Conservation (phyloP, 1,140 invertebrate species). For the Musca vetustissima region DNA sequence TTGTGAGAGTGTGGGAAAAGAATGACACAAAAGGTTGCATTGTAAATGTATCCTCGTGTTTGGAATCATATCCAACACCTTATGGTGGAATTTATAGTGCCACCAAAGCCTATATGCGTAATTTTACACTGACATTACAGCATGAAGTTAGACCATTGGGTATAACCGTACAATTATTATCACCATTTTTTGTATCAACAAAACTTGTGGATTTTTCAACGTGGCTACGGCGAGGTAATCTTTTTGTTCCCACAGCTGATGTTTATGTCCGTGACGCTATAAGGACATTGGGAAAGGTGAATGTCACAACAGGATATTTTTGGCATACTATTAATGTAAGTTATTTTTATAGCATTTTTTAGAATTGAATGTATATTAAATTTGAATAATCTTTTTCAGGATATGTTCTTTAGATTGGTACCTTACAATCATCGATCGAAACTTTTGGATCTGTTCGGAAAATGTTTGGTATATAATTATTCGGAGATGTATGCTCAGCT, state of each 20-base stretch:
- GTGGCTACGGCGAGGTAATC: conserved; percentile 68
- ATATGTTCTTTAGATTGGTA: too few relatives aligned
- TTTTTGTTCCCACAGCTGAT: conserved; percentile 76
- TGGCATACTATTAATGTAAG: conserved; percentile 76
- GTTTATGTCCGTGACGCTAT: conserved; percentile 79
- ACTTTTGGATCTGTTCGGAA: too few relatives aligned
- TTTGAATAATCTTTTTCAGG: too few relatives aligned
- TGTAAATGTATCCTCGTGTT: conserved; percentile 84
- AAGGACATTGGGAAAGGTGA: conserved; percentile 72
- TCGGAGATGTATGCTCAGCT: too few relatives aligned
- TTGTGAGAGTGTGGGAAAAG: conserved; percentile 75
- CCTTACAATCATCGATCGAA: too few relatives aligned
- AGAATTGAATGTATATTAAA: too few relatives aligned
- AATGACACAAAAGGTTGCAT: conserved; percentile 78
- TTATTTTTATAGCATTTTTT: too few relatives aligned
- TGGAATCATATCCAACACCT: conserved; percentile 80
- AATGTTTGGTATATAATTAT: too few relatives aligned
- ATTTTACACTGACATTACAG: conserved; percentile 61
- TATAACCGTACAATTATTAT: conserved; percentile 81
- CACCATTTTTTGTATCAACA: conserved; percentile 84
- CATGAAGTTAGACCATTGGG: conserved; percentile 75
- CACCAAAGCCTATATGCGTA: conserved; percentile 64
- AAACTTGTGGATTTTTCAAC: conserved; percentile 86
- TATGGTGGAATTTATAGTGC: conserved; percentile 87
- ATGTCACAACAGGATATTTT: conserved; percentile 83